Evolutionary conservation across 1,140 invertebrate species (phyloP), one percentile per base, ranked within the genome.

Genomic region (Thaumetopoea pityocampa): DNA sequence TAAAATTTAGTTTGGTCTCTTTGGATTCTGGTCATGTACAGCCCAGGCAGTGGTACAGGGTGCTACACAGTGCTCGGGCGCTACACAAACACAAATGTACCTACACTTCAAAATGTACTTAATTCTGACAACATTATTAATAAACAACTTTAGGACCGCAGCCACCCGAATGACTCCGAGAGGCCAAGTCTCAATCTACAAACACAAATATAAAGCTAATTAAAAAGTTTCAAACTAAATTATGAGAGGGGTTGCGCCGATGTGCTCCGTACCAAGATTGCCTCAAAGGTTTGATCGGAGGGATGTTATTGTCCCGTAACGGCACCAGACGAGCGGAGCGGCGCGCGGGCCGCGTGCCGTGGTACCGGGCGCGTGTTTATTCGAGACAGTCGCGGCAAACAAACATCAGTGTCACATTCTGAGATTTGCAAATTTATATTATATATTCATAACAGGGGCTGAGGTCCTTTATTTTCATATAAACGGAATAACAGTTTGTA

Each of bases 191-290:
- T 81, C 80, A 80, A 84, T 84, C 77, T 72, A 63, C 78, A 81
- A 84, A 84, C 76, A 84, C 77, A 84, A 84, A 84, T 77, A 84
- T 84, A 80, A 84, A 84, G 77, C 77, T 84, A 84, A 84, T 84
- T 84, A 84, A 84, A 84, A 84, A 82, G 80, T 81, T 84, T 73
- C 63, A 72, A 84, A 84, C 76, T 80, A 76, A 81, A 82, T 84
- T 84, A 84, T 84, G 76, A 80, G 78, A 80, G 76, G 77, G 78
- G 77, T 73, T 68, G 63, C 58, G 59, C 34, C 61, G 63, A 69
- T 68, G 67, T 68, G 53, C 77, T 69, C 64, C 40, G 72, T 76
- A 80, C 77, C 69, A 81, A 71, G 80, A 72, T 79, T 73, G 67
- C 65, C 63, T 52, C 61, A 33, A 70, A 77, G 73, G 78, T 80